Evolutionary conservation across 2,888 invertebrate genomes (phyloP), one percentile per base, ranked within the genome.

Genomic region (Cerceris ruficornis): DNA sequence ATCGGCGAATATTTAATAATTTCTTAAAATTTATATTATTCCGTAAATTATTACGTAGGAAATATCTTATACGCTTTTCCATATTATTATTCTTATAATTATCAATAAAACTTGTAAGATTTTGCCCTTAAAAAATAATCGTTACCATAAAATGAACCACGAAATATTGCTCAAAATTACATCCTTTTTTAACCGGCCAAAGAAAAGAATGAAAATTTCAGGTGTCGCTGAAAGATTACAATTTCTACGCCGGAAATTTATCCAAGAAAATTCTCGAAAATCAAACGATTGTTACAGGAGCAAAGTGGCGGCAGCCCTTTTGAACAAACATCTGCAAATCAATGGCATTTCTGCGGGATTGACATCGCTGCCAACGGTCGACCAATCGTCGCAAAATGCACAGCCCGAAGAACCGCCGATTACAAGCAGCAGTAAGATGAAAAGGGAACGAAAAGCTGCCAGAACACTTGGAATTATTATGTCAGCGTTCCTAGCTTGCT

Each of bases 401-500:
- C 89, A 88, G 52, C 90, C 91, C 55, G 92, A 92, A 55, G 92
- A 93, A 74, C 95, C 96, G 88, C 96, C 95, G 39, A 95, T 96
- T 92, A 95, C 96, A 11, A 92, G 89, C 74, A 96, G 96, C 92
- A 96, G 94, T 92, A 97, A 97, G 93, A 97, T 98, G 97, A 95
- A 97, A 91, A 93, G 97, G 67, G 98, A 98, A 92, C 93, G 97
- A 77, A 97, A 97, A 91, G 98, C 98, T 0, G 98, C 98, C 2
- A 95, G 98, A 89, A 98, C 98, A 11, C 94, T 98, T 57, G 98
- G 98, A 71, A 98, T 98, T 91, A 98, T 98, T 90, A 98, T 98
- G 96, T 98, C 98, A 46, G 98, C 98, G 0, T 98, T 98, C 92
- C 93, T 98, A 77, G 95, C 98, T 7, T 98, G 98, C 93, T 98